These are phyloP conservation scores for Campaea margaritaria DNA, from an alignment of 2,888 invertebrate genomes.

Conservation along the genomic window DNA sequence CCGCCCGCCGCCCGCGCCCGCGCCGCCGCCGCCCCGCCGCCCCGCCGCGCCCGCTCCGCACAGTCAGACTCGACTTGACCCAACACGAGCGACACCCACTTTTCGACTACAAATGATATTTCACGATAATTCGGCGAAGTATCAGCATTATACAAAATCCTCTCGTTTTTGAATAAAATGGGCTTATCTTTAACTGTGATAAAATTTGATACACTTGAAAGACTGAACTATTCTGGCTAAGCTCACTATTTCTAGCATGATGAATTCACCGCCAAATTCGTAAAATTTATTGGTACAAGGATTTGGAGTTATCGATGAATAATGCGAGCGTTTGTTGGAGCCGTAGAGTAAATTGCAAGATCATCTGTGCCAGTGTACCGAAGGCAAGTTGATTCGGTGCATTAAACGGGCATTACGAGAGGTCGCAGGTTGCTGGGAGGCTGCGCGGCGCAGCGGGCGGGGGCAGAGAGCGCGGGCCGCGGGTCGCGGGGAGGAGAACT, in stretches of 20 bases:
- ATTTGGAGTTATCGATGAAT: too few relatives aligned
- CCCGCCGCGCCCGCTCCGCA: slow-evolving; percentile 31
- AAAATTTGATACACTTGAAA: too few relatives aligned
- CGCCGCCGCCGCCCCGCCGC: slow-evolving; percentile 28
- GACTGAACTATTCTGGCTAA: too few relatives aligned
- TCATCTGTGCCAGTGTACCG: slow-evolving; percentile 35
- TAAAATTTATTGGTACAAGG: too few relatives aligned
- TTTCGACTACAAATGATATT: slow-evolving; percentile 47
- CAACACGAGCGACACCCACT: slow-evolving; percentile 51
- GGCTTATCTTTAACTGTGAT: not conserved
- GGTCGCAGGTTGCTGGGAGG: slow-evolving; percentile 49
- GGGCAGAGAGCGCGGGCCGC: slow-evolving; percentile 20
- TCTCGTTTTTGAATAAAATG: not conserved
- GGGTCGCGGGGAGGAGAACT: slow-evolving; percentile 58
- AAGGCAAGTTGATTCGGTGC: slow-evolving; percentile 55
- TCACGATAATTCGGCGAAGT: slow-evolving; percentile 12
- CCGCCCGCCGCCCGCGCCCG: slow-evolving; percentile 32
- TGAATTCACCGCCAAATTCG: too few relatives aligned
- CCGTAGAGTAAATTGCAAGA: slow-evolving; percentile 1
- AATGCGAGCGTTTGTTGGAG: too few relatives aligned
- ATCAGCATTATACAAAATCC: not conserved
- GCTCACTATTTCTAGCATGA: too few relatives aligned
- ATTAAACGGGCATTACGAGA: slow-evolving; percentile 54
- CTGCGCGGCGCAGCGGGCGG: slow-evolving; percentile 40
- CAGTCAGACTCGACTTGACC: slow-evolving; percentile 30